A percentile compares a stretch with the other conserved stretches of the same genome.
phyloP scores from a whole-genome alignment of 2,797 vertebrate genomes.

The Paguma larvata region DNA sequence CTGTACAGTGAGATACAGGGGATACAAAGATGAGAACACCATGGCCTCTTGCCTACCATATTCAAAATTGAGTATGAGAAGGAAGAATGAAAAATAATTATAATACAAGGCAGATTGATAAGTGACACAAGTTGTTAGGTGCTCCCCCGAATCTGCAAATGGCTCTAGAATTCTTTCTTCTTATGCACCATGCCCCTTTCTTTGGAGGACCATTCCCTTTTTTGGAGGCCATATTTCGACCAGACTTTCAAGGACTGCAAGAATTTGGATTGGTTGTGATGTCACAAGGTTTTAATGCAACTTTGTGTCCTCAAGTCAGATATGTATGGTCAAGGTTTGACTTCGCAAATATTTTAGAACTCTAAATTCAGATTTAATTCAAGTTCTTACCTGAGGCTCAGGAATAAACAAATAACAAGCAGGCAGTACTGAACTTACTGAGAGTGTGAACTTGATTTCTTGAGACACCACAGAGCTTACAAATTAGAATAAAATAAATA shows the following conservation, averaged over 20 bases:
- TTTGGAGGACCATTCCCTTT: not conserved
- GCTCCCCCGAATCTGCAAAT: not conserved
- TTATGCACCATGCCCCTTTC: not conserved
- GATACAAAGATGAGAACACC: not conserved
- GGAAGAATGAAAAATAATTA: not conserved
- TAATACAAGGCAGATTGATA: not conserved
- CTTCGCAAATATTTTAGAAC: slow-evolving; percentile 57
- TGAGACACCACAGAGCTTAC: not conserved
- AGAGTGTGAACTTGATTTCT: not conserved
- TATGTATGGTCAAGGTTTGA: slow-evolving; percentile 11
- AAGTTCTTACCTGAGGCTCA: slow-evolving; percentile 1
- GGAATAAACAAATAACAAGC: slow-evolving; percentile 39
- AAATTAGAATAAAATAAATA: not conserved
- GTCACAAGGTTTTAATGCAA: not conserved
- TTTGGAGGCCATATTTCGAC: not conserved
- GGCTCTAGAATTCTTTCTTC: not conserved
- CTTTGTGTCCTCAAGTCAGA: not conserved
- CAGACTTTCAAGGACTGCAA: not conserved
- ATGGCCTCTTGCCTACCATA: not conserved
- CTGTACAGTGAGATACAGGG: not conserved
- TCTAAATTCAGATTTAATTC: slow-evolving; percentile 31
- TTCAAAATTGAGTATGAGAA: not conserved
- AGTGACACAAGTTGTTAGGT: not conserved
- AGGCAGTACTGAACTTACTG: slow-evolving; percentile 22
- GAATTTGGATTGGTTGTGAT: not conserved